These are phyloP conservation scores for Gastrophysa polygoni DNA, from an alignment of 2,888 invertebrate genomes.

Conservation along the genomic window DNA sequence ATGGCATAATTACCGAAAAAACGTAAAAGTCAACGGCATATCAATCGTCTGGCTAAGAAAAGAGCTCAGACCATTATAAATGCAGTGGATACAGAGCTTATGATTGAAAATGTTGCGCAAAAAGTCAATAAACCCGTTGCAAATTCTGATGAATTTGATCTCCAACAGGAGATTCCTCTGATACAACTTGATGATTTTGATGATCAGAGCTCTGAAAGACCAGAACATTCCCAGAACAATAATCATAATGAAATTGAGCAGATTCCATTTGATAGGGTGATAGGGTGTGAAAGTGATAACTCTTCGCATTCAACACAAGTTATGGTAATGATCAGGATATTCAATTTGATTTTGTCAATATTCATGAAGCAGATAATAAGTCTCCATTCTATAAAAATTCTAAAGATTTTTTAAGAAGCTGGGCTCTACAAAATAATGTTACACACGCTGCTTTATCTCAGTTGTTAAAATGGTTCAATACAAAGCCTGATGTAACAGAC, in stretches of 20 bases:
- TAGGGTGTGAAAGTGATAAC: no score
- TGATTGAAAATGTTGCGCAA: neutral
- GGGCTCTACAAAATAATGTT: conserved; percentile 23
- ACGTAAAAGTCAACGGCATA: conserved; percentile 2
- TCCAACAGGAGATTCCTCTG: no score
- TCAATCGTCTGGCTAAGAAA: conserved; percentile 7
- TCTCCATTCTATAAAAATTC: no score
- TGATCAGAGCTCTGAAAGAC: no score
- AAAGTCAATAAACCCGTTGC: neutral
- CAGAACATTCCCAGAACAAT: no score
- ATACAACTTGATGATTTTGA: no score
- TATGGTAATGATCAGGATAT: no score
- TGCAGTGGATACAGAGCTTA: neutral
- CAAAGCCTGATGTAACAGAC: neutral
- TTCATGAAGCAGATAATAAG: no score
- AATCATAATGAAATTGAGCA: no score
- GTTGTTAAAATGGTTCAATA: conserved; percentile 18
- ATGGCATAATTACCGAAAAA: neutral
- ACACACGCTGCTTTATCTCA: conserved; percentile 18
- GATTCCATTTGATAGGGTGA: no score
- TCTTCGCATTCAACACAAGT: no score
- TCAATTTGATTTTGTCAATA: no score
- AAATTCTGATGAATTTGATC: neutral
- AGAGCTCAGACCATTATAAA: neutral
- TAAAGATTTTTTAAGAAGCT: neutral